These are phyloP conservation scores for Pocota personata DNA, from an alignment of 2,888 invertebrate species.

Conservation along the genomic window DNA sequence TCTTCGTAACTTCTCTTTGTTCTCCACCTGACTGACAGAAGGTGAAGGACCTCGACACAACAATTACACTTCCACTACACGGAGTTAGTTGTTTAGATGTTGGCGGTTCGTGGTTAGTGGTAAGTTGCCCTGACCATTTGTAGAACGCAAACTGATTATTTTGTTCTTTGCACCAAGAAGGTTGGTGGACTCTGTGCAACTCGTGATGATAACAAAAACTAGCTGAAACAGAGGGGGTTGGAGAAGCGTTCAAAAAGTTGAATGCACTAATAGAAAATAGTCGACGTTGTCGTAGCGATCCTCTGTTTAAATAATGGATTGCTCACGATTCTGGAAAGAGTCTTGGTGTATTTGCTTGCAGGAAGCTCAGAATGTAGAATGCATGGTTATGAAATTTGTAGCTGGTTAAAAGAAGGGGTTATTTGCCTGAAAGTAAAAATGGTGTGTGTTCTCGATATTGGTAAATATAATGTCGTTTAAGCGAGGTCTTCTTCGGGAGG, in stretches of 20 bases:
- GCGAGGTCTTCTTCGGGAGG: slow-evolving; percentile 16
- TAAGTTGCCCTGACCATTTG: slow-evolving; percentile 48
- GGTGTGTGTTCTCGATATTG: neutral
- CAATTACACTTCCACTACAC: slow-evolving; percentile 50
- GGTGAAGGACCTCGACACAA: slow-evolving; percentile 70
- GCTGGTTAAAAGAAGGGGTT: neutral
- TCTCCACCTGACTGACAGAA: slow-evolving; percentile 72
- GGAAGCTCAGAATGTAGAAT: slow-evolving; percentile 1
- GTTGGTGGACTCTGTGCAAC: slow-evolving; percentile 50
- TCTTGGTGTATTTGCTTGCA: neutral
- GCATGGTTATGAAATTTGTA: slow-evolving; percentile 15
- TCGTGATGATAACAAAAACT: slow-evolving; percentile 37
- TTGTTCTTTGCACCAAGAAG: slow-evolving; percentile 57
- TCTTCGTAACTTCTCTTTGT: slow-evolving; percentile 55
- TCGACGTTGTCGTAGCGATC: slow-evolving; percentile 5
- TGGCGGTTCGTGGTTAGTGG: slow-evolving; percentile 32
- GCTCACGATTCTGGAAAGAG: slow-evolving; percentile 13
- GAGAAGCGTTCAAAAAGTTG: slow-evolving; percentile 36
- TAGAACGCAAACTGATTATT: slow-evolving; percentile 31
- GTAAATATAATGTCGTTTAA: slow-evolving; percentile 39
- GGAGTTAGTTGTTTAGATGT: slow-evolving; percentile 37
- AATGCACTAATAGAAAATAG: slow-evolving; percentile 52
- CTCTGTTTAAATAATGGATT: neutral
- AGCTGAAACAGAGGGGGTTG: neutral
- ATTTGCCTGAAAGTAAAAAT: slow-evolving; percentile 55